A percentile compares a stretch with the other conserved stretches of the same genome.
These are phyloP conservation scores for Bhutanitis thaidina DNA, from an alignment of 2,888 invertebrate species.

Conservation along the genomic window DNA sequence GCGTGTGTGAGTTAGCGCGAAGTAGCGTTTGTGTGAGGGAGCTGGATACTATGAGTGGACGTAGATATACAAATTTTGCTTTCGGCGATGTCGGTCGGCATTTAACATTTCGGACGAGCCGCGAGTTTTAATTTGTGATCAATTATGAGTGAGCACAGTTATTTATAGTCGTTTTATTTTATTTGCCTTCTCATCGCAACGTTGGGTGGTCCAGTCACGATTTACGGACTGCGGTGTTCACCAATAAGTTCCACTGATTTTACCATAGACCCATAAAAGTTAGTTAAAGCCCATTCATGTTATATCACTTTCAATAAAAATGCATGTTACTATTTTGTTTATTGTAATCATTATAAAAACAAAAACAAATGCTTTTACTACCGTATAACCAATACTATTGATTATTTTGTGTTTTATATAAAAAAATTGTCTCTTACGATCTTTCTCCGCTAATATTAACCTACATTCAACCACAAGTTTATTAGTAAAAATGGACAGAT, in stretches of 20 bases:
- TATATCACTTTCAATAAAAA: neutral
- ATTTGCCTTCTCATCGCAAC: constrained; percentile 71
- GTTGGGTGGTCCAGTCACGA: constrained; percentile 78
- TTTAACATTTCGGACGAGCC: constrained; percentile 74
- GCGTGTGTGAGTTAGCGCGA: constrained; percentile 36
- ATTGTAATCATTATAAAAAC: too few species aligned
- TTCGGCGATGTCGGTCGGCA: constrained; percentile 65
- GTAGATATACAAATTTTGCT: constrained; percentile 63
- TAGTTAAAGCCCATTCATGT: constrained; percentile 29
- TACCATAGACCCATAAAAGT: constrained; percentile 46
- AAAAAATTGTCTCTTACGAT: too few species aligned
- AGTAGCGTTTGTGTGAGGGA: constrained; percentile 28
- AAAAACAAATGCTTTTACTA: too few species aligned
- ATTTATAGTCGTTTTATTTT: constrained; percentile 78
- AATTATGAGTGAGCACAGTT: constrained; percentile 78
- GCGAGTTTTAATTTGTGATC: constrained; percentile 79
- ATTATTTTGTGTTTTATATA: too few species aligned
- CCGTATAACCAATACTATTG: too few species aligned
- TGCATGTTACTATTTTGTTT: too few species aligned
- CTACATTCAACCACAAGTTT: too few species aligned
- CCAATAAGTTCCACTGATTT: constrained; percentile 73
- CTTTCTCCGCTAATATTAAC: too few species aligned
- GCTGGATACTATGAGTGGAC: constrained; percentile 19
- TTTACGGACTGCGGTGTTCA: constrained; percentile 60
- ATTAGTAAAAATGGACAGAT: too few species aligned